Base-by-base conservation (phyloP, 2,113 vertebrate species). In the Sardina pilchardus region DNA sequence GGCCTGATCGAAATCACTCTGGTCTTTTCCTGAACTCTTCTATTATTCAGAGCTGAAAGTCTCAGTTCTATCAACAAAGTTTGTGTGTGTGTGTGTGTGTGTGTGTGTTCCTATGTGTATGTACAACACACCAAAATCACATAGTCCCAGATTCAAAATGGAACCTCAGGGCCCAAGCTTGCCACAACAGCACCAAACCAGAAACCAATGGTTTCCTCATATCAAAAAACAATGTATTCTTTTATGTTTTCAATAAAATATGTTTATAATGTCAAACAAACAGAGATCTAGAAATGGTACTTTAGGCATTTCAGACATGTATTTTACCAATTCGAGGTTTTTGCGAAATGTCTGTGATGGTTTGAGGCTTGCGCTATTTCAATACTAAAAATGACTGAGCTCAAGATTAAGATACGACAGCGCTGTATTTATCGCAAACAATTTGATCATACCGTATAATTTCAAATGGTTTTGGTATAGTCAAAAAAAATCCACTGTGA, bases 211-310 rank as follows among this genome's bases (percentile, higher is more conserved):
- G 12, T 78, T 78, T 78, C 71, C 34, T 78, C 26, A 78, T 78
- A 78, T 78, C 71, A 78, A 78, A 45, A 89, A 91, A 91, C 86
- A 91, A 75, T 16, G 26, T 75, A 34, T 75, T 34, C 30, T 34
- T 75, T 75, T 75, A 34, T 75, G 26, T 75, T 75, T 75, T 16
- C 67, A 75, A 75, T 75, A 75, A 75, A 75, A 34, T 75, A 75
- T 75, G 67, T 36, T 75, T 75, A 75, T 75, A 16, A 75, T 75
- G 67, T 75, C 67, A 75, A 36, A 75, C 9, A 75, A 30, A 75
- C n/a, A 36, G 9, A 75, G 2, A 75, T 34, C 53, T 36, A 71
- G 0, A 26, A 71, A 12, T 34, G 67, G 67, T 30, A 75, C 30
- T 75, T 30, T 75, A 75, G 67, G 67, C 30, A 75, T 36, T 36